Base-by-base conservation (phyloP, 2,888 invertebrate species). In the Argyra leucocephala region DNA sequence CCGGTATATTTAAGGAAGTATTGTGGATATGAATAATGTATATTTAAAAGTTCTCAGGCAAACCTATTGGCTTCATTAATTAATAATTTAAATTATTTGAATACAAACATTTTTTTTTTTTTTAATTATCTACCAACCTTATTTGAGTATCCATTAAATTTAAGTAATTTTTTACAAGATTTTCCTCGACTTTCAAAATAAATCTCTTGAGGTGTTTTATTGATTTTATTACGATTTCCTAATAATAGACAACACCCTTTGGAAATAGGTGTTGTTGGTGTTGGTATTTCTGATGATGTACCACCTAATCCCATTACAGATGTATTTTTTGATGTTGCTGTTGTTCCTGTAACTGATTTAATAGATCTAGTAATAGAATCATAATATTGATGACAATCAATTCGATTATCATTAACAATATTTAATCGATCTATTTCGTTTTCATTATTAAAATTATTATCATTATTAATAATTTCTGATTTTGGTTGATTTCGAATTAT, bases 131-230 rank as follows among this genome's bases (percentile, higher is more conserved):
- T 67, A 75, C 80, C 82, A 76, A 89, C 89, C 86, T 90, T 90
- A 80, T 89, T 90, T 63, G 90, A 89, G 76, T 86, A 88, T 71
- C 91, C 90, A 80, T 90, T 90, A 82, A 89, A 89, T 76, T 87
- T 84, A 66, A 91, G 85, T 71, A 91, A 82, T 80, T 90, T 91
- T 75, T 88, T 87, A 80, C 90, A 90, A 79, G 89, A 90, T 77
- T 90, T 89, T 69, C 91, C 91, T 69, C 89, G 84, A 73, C 88
- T 90, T 80, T 91, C 91, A 73, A 86, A 86, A 76, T 87, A 87
- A 77, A 87, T 86, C 81, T 87, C 83, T 78, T 87, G 87, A 37
- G 80, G 79, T 62, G 78, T 78, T 66, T 78, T 76, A 63, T 76
- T 75, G 63, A 74, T 72, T 66, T 73, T 68, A 22, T 63, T 65